Base-by-base conservation (phyloP, 2,888 invertebrate genomes). In the Nycteola revayana region DNA sequence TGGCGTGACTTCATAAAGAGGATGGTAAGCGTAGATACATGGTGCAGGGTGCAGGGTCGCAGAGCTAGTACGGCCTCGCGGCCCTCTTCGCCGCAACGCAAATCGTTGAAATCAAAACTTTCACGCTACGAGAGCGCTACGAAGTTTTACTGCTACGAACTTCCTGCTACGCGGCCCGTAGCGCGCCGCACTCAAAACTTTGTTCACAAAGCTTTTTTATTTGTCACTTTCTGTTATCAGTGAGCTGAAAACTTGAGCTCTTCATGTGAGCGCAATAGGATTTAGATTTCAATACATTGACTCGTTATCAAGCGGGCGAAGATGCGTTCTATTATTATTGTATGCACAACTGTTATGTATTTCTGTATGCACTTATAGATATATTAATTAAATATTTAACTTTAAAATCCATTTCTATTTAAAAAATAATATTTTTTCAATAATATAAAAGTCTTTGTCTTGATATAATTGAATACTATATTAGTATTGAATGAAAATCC, bases 61-160 rank as follows among this genome's bases (percentile, higher is more conserved):
- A 61, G 62, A 74, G 77, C 79, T 77, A 83, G 77, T 68, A 69
- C 80, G 82, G 81, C 77, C 80, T 82, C 78, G 73, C 79, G 79
- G 83, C 77, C 82, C 79, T 82, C 75, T 78, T 75, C 72, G 70
- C 85, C 82, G 76, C 84, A 86, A 85, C 83, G 79, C 86, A 87
- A 87, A 87, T 88, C 86, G 87, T 88, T 85, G 88, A 86, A 88
- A 87, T 88, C 87, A 88, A 87, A 87, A 88, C 87, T 88, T 88
- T 88, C 88, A 85, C 88, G 86, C 87, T 86, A 85, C 87, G 84
- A 76, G 79, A 81, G 78, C 84, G 86, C 86, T 88, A 88, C 88
- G 84, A 87, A 87, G 87, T 88, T 88, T 87, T 84, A 85, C 83
- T 74, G 86, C 87, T 88, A 88, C 88, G 79, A 87, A 87, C 87